Evolutionary conservation across 2,797 vertebrate genomes (phyloP).

Genomic region (Euphonia xanthogaster): DNA sequence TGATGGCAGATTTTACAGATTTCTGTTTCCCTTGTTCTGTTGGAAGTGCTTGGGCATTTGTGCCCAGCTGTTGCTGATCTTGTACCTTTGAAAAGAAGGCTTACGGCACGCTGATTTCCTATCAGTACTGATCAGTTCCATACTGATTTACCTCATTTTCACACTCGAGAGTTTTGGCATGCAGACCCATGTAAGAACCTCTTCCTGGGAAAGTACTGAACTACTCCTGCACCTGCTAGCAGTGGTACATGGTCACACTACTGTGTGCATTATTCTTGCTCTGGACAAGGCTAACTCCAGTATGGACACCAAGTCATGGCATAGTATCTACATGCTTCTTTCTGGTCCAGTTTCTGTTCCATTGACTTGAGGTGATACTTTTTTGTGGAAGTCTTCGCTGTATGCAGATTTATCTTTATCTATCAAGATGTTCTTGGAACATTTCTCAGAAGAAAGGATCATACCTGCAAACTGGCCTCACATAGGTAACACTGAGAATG

Average conservation of each 20-base stretch:
- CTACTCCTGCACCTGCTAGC: slow-evolving; percentile 45
- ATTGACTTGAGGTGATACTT: slow-evolving; percentile 38
- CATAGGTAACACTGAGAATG: slow-evolving; percentile 29
- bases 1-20: slow-evolving; percentile 23
- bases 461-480: slow-evolving; percentile 44
- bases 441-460: slow-evolving; percentile 53
- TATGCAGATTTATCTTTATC: slow-evolving; percentile 32
- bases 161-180: slow-evolving; percentile 16
- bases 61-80: slow-evolving; percentile 27
- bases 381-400: slow-evolving; percentile 32
- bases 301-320: slow-evolving; percentile 43
- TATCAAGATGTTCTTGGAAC: slow-evolving; percentile 53
- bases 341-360: slow-evolving; percentile 46
- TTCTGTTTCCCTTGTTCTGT: slow-evolving; percentile 16
- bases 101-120: neutral
- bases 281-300: slow-evolving; percentile 53
- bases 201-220: slow-evolving; percentile 42
- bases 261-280: slow-evolving; percentile 56
- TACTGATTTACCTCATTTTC: slow-evolving; percentile 31
- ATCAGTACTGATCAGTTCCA: slow-evolving; percentile 26
- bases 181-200: slow-evolving; percentile 37
- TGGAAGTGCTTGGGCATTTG: neutral
- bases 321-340: slow-evolving; percentile 25
- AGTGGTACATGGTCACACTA: slow-evolving; percentile 52
- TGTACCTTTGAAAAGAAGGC: slow-evolving; percentile 13